A percentile compares a stretch with the other conserved stretches of the same genome.
These are phyloP conservation scores for Pituophis catenifer DNA, from an alignment of 2,113 vertebrate species.

Conservation along the genomic window DNA sequence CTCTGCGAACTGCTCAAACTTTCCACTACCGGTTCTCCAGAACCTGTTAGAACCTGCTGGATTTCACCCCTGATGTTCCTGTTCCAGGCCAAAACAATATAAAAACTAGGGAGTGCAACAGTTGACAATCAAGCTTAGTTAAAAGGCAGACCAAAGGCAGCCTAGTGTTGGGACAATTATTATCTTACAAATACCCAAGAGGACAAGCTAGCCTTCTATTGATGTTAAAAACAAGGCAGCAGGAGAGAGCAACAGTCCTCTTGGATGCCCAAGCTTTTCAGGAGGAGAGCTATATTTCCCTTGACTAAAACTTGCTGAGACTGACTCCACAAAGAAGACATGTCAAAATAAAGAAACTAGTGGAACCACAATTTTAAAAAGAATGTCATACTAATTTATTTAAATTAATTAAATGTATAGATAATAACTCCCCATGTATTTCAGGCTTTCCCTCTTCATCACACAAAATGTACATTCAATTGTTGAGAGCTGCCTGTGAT, in stretches of 20 bases:
- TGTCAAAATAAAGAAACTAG: not conserved
- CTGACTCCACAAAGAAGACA: not conserved
- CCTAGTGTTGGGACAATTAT: not conserved
- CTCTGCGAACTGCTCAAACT: too few species aligned
- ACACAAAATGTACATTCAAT: not conserved
- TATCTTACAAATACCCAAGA: not conserved
- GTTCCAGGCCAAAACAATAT: not conserved
- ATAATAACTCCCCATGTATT: not conserved
- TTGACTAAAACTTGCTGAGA: not conserved
- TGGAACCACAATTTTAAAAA: not conserved
- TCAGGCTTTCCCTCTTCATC: not conserved
- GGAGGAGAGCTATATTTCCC: not conserved
- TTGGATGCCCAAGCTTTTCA: not conserved
- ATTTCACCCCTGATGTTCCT: not conserved
- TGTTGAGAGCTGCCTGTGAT: not conserved
- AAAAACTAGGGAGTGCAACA: not conserved
- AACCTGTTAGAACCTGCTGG: too few species aligned
- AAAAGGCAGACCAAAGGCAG: not conserved
- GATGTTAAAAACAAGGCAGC: not conserved
- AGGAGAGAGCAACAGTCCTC: not conserved
- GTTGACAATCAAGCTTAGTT: not conserved
- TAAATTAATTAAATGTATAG: not conserved
- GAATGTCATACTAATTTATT: not conserved
- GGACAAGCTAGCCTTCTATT: not conserved
- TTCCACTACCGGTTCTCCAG: too few species aligned